Base-by-base conservation (phyloP, 2,113 vertebrate genomes). In the Nothocercus julius region DNA sequence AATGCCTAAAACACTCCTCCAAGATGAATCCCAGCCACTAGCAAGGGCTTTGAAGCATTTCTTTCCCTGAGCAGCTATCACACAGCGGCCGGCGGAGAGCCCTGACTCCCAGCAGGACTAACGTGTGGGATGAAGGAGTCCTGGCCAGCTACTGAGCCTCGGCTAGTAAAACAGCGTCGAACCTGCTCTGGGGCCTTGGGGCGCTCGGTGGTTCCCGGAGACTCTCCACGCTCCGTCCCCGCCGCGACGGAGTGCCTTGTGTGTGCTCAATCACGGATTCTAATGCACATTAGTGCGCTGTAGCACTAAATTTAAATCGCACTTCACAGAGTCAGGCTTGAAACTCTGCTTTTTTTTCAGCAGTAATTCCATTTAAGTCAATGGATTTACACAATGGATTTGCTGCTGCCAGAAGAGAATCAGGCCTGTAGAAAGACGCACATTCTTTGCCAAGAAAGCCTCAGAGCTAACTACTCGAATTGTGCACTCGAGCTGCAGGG, bases 331-430 rank as follows among this genome's bases (percentile, higher is more conserved):
- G 11, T 13, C 1, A 1, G 64, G 45, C 85, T 89, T 12, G 24
- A 49, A 91, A 73, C 70, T 92, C 89, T 54, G 70, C 47, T 22
- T 24, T 49, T 85, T 94, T 95, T 91, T 83, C 74, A 79, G 85
- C 88, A 95, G 85, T 95, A 87, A 81, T 94, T 96, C 90, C 76
- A 82, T 94, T 84, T 96, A 96, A 96, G 88, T 96, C 90, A 94
- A 79, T 95, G 88, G 92, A 90, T 96, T 96, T 97, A 96, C 96
- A 97, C 96, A 97, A 94, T 95, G 92, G 93, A 93, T 94, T 96
- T 96, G 78, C 86, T 25, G 86, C 92, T 96, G 93, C 95, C 95
- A 93, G 96, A 93, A 95, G 88, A 70, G 94, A 97, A 96, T 95
- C 88, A 89, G 92, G 96, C 90, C 93, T 89, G 81, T 69, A 93